These are phyloP conservation scores for Bombus superbus DNA, from an alignment of 1,140 invertebrate genomes.

Conservation along the genomic window DNA sequence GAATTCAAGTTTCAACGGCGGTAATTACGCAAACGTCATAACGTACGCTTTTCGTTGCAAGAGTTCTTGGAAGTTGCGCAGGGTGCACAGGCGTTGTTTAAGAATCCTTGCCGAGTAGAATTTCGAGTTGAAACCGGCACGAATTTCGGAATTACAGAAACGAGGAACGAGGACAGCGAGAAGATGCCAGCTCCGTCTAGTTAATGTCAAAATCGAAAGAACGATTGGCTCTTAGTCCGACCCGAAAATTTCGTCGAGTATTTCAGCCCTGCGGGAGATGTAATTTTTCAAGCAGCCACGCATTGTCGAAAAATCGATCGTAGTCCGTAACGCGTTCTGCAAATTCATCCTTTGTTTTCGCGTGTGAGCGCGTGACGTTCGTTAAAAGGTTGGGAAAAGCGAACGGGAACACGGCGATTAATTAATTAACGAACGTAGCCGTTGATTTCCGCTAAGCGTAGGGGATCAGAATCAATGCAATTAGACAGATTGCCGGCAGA, in stretches of 20 bases:
- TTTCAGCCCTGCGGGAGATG: not conserved
- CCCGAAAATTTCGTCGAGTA: not conserved
- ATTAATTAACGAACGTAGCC: not conserved
- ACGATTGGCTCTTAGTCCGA: not conserved
- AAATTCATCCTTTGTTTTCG: not conserved
- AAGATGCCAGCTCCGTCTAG: not conserved
- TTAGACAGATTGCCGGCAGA: not conserved
- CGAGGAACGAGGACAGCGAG: too few species aligned
- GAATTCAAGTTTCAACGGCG: too few species aligned
- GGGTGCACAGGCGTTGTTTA: too few species aligned
- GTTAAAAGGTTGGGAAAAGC: not conserved
- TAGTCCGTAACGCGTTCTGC: not conserved
- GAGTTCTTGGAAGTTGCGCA: too few species aligned
- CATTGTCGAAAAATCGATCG: not conserved
- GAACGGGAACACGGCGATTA: not conserved
- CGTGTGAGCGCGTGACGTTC: not conserved
- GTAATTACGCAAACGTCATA: too few species aligned
- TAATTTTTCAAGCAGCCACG: not conserved
- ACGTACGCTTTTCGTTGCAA: too few species aligned
- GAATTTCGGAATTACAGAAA: too few species aligned
- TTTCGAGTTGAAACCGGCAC: too few species aligned
- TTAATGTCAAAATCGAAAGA: not conserved
- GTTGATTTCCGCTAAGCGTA: not conserved
- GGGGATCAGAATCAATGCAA: not conserved
- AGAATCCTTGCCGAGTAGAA: too few species aligned